A percentile compares a stretch with the other conserved stretches of the same genome.
phyloP scores from a whole-genome alignment of 1,140 invertebrate genomes.

The Belonocnema kinseyi region DNA sequence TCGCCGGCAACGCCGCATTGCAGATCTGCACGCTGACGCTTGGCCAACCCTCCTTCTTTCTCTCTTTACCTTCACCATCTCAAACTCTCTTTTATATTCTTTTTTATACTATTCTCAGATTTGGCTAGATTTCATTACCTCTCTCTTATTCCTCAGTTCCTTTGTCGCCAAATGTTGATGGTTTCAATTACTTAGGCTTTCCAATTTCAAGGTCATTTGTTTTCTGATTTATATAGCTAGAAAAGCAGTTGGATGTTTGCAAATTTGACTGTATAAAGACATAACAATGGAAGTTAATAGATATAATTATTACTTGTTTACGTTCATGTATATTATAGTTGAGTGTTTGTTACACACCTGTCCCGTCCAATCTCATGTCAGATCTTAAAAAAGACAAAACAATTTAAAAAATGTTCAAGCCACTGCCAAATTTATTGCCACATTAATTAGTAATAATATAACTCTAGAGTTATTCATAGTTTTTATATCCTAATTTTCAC shows the following conservation, averaged over 20 bases:
- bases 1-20: constrained; percentile 73
- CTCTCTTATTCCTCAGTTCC: constrained; percentile 33
- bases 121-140: neutral
- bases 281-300: no score
- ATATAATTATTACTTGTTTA: no score
- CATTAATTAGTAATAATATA: no score
- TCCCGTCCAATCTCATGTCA: constrained; percentile 58
- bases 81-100: neutral
- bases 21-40: constrained; percentile 70
- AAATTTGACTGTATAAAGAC: no score
- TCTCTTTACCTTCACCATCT: constrained; percentile 32
- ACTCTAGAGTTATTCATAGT: no score
- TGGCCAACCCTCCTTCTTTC: constrained; percentile 55
- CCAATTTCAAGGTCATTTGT: neutral
- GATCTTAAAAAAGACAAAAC: neutral
- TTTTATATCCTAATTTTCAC: no score
- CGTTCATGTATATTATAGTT: no score
- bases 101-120: constrained; percentile 10
- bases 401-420: neutral
- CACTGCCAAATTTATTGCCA: no score
- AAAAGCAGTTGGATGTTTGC: constrained; percentile 6
- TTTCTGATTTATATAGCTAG: constrained; percentile 40
- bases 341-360: no score
- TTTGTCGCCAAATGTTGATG: neutral
- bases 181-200: no score